Evolutionary conservation across 2,797 vertebrate genomes (phyloP).

Genomic region (Echiichthys vipera): DNA sequence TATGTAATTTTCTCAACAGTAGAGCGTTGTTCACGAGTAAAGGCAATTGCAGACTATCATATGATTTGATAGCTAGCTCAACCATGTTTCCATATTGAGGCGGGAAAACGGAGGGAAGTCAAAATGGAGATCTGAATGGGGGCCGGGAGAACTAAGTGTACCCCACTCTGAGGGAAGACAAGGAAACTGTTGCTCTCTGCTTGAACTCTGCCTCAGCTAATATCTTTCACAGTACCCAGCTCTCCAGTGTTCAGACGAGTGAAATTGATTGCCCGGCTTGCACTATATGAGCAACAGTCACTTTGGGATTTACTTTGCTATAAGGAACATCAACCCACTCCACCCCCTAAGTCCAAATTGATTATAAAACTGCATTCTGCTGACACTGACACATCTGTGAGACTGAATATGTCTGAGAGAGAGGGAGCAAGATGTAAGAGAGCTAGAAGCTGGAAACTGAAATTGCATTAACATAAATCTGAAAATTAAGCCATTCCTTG

Average conservation of each 20-base stretch:
- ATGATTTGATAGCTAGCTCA: constrained; percentile 9
- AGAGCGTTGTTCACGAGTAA: not conserved
- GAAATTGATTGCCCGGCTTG: constrained; percentile 78
- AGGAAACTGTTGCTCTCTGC: constrained; percentile 37
- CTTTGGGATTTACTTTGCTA: constrained; percentile 80
- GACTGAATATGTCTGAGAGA: too few relatives aligned
- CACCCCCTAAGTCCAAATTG: constrained; percentile 76
- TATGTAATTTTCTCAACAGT: constrained; percentile 3
- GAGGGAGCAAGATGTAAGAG: constrained; percentile 3
- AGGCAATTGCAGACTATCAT: not conserved
- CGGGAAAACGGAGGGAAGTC: constrained; percentile 15
- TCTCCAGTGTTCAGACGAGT: constrained; percentile 51
- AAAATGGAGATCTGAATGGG: constrained; percentile 23
- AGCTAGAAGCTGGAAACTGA: constrained; percentile 29
- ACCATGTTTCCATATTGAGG: constrained; percentile 6
- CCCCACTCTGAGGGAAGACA: constrained; percentile 13
- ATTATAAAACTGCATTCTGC: constrained; percentile 81
- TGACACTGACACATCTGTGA: constrained; percentile 66
- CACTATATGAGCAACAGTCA: constrained; percentile 79
- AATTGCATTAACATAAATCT: constrained; percentile 34
- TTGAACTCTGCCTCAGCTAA: constrained; percentile 54
- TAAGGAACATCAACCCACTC: constrained; percentile 75
- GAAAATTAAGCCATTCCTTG: constrained; percentile 8
- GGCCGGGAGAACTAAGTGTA: constrained; percentile 11
- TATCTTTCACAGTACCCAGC: constrained; percentile 60